Conservation (phyloP, 2,113 vertebrate species). For the Podocnemis expansa region DNA sequence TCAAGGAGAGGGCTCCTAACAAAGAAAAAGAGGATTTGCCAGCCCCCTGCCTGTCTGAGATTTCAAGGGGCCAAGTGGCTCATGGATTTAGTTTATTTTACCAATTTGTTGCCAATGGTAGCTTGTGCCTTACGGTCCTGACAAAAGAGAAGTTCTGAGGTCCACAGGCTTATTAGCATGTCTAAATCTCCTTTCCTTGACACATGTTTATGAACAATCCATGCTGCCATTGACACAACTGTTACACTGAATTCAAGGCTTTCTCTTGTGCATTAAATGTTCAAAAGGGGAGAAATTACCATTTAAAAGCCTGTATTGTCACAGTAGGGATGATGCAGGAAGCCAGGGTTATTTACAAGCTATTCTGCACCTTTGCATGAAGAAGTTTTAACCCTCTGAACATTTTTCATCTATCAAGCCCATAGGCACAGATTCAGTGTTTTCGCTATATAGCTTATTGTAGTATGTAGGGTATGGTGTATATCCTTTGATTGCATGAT, state of each 20-base stretch:
- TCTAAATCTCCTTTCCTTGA: not conserved
- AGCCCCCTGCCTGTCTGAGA: not conserved
- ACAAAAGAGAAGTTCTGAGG: not conserved
- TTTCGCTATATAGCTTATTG: conserved; percentile 11
- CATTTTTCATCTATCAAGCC: not conserved
- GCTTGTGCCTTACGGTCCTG: not conserved
- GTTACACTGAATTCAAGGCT: not conserved
- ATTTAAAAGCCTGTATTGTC: conserved; percentile 50
- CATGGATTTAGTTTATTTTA: conserved; percentile 13
- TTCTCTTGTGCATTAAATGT: conserved; percentile 14
- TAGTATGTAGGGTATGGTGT: not conserved
- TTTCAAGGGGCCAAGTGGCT: not conserved
- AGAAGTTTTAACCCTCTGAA: conserved; percentile 24
- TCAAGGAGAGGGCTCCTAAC: not conserved
- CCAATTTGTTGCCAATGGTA: not conserved
- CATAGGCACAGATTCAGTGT: not conserved
- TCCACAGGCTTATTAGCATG: not conserved
- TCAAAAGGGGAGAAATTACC: conserved; percentile 49
- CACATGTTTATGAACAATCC: conserved; percentile 43
- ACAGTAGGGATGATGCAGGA: conserved; percentile 37
- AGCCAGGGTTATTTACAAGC: not conserved
- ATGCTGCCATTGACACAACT: not conserved
- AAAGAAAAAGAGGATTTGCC: not conserved
- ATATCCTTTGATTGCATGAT: not conserved
- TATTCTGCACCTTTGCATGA: conserved; percentile 12